These are phyloP conservation scores for Heliconius himera DNA, from an alignment of 1,140 invertebrate species.

Conservation along the genomic window DNA sequence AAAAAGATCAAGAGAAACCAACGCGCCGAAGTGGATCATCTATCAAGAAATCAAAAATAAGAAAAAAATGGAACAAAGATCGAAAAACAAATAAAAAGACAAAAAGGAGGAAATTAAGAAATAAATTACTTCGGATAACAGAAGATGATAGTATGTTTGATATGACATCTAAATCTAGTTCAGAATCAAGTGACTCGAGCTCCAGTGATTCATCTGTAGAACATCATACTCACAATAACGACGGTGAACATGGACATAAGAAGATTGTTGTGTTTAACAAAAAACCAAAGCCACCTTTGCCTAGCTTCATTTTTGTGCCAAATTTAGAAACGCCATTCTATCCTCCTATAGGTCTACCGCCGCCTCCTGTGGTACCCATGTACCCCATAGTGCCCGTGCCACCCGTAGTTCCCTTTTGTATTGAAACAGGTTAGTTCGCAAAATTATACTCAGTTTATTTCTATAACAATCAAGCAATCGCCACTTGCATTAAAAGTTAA, in stretches of 20 bases:
- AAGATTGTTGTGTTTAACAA: constrained; percentile 68
- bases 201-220: constrained; percentile 37
- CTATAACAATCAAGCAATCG: too few relatives aligned
- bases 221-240: constrained; percentile 33
- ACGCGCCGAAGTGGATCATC: constrained; percentile 54
- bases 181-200: constrained; percentile 41
- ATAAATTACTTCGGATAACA: constrained; percentile 60
- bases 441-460: too few relatives aligned
- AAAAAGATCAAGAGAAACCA: constrained; percentile 37
- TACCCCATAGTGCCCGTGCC: constrained; percentile 69
- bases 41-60: constrained; percentile 45
- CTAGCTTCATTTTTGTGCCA: constrained; percentile 72
- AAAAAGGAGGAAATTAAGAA: constrained; percentile 48
- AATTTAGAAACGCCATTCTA: constrained; percentile 67
- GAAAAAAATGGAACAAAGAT: constrained; percentile 38
- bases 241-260: constrained; percentile 60
- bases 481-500: too few relatives aligned
- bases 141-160: constrained; percentile 70
- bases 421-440: constrained; percentile 43
- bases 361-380: constrained; percentile 63
- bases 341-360: constrained; percentile 64
- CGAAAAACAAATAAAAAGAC: constrained; percentile 47
- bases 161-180: constrained; percentile 42
- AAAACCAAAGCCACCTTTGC: constrained; percentile 61
- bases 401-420: constrained; percentile 48